Conservation (phyloP, 1,140 invertebrate species). For the Drosophila truncata region DNA sequence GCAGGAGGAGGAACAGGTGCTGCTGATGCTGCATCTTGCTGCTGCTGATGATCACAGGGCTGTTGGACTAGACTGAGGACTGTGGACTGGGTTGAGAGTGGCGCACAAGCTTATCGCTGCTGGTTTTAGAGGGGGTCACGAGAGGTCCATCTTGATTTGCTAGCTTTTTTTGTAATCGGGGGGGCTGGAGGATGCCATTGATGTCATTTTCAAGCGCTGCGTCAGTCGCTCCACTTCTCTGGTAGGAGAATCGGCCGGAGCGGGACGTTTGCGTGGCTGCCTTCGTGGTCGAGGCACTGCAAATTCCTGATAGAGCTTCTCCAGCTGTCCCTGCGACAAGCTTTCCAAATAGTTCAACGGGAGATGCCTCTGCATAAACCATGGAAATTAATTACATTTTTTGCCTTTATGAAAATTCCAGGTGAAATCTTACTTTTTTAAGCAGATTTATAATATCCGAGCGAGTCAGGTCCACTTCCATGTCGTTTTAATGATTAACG, state of each 20-base stretch:
- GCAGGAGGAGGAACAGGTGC: background rate
- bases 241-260: background rate
- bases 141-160: slow-evolving; percentile 44
- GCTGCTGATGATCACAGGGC: background rate
- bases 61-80: too few species aligned
- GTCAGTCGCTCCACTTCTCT: slow-evolving; percentile 26
- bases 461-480: background rate
- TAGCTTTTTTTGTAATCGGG: background rate
- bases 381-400: accelerated
- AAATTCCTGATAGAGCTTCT: slow-evolving; percentile 50
- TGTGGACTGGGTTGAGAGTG: too few species aligned
- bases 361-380: background rate
- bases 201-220: slow-evolving; percentile 42
- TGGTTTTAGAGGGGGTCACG: slow-evolving; percentile 9
- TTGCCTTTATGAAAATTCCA: too few species aligned
- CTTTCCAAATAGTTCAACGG: slow-evolving; percentile 16
- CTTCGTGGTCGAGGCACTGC: slow-evolving; percentile 47
- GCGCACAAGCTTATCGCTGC: slow-evolving; percentile 14
- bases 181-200: slow-evolving; percentile 7
- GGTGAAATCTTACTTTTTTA: background rate
- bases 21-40: slow-evolving; percentile 8
- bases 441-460: background rate
- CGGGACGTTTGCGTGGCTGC: slow-evolving; percentile 25
- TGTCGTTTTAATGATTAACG: background rate
- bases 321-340: slow-evolving; percentile 28